Evolutionary conservation across 2,797 vertebrate species (phyloP).

Genomic region (Amblyopsis hoosieri): DNA sequence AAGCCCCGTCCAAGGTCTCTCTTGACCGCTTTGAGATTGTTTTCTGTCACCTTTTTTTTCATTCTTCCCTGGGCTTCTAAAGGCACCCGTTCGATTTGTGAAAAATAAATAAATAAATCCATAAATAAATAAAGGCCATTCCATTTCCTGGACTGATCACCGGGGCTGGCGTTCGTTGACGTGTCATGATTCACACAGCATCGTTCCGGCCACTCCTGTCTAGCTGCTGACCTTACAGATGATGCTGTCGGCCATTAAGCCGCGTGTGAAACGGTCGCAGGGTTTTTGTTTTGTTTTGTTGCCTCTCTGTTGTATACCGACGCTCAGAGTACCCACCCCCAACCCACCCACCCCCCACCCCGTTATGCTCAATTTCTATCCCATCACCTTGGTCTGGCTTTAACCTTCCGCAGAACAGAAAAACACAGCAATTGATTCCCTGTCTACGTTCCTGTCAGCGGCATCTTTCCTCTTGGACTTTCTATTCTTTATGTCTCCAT

Average conservation of each 20-base stretch:
- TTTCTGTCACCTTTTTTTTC: constrained; percentile 58
- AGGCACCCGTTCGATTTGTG: constrained; percentile 54
- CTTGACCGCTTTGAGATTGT: constrained; percentile 65
- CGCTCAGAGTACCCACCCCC: neutral
- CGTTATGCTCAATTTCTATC: constrained; percentile 19
- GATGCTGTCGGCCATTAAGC: constrained; percentile 80
- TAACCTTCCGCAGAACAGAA: constrained; percentile 48
- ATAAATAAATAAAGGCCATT: constrained; percentile 60
- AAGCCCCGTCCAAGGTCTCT: constrained; percentile 66
- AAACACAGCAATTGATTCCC: constrained; percentile 49
- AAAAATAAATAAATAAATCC: constrained; percentile 16
- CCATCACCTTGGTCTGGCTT: constrained; percentile 32
- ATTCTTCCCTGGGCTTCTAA: constrained; percentile 64
- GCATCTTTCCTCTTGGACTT: constrained; percentile 43
- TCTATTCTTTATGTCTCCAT: constrained; percentile 29
- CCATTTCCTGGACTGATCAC: constrained; percentile 82
- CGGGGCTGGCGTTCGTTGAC: constrained; percentile 72
- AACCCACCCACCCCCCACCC: constrained; percentile 5
- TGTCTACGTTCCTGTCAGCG: constrained; percentile 15
- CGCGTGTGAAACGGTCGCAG: constrained; percentile 60
- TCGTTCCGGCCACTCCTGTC: constrained; percentile 80
- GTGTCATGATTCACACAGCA: constrained; percentile 82
- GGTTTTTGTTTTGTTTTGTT: constrained; percentile 26
- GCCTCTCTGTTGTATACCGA: constrained; percentile 10
- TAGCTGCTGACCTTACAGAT: constrained; percentile 78